phyloP scores from a whole-genome alignment of 2,797 vertebrate species.

The Mormyrus hasselquistii region DNA sequence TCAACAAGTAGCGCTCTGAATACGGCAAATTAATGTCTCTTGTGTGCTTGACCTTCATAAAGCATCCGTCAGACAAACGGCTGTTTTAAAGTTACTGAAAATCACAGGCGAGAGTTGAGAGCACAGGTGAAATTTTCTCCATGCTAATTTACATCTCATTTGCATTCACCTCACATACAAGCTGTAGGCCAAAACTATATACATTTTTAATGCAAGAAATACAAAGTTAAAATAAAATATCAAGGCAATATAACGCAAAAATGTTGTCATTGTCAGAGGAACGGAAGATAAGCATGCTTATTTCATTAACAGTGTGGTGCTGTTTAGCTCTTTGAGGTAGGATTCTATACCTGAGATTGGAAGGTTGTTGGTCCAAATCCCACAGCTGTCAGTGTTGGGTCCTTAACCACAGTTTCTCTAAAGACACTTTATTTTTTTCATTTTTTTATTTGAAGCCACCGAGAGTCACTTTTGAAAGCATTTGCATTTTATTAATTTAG shows the following conservation, averaged over 20 bases:
- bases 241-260: not conserved
- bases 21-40: not conserved
- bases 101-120: slow-evolving; percentile 2
- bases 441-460: not conserved
- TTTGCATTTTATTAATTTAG: not conserved
- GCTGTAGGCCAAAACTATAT: not conserved
- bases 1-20: not conserved
- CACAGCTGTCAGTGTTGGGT: not conserved
- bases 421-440: not conserved
- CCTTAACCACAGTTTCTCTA: not conserved
- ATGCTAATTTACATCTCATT: not conserved
- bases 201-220: not conserved
- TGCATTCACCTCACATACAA: not conserved
- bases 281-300: not conserved
- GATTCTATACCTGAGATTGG: not conserved
- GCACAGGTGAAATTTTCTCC: not conserved
- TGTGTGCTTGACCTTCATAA: not conserved
- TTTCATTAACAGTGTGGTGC: not conserved
- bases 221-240: not conserved
- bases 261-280: not conserved
- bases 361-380: not conserved
- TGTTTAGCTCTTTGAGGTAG: not conserved
- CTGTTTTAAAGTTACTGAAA: slow-evolving; percentile 1
- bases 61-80: not conserved
- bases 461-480: not conserved